Conservation (phyloP, 2,797 vertebrate species). For the Myotis myotis region DNA sequence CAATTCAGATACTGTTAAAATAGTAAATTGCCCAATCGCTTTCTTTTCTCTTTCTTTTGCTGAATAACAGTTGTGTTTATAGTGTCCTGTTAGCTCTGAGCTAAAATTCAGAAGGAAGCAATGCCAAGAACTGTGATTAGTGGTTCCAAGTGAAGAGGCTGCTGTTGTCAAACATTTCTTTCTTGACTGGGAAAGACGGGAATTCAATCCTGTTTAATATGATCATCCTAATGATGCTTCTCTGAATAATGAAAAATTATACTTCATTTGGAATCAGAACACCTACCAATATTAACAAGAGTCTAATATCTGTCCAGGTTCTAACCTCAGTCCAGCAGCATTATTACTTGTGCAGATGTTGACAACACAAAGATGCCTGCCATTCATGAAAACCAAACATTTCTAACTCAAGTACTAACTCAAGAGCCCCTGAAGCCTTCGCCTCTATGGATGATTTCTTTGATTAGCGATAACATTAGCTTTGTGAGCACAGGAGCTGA, state of each 20-base stretch:
- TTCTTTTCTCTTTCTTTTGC: background rate
- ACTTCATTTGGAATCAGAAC: background rate
- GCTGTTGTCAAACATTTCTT: background rate
- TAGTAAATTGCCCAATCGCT: background rate
- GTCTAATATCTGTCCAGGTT: background rate
- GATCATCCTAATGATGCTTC: background rate
- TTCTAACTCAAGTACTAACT: background rate
- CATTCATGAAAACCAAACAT: conserved; percentile 48
- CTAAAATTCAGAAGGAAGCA: conserved; percentile 43
- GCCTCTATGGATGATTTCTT: background rate
- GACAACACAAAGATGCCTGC: conserved; percentile 26
- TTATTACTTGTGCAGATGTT: background rate
- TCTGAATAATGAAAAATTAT: background rate
- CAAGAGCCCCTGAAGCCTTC: background rate
- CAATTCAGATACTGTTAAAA: background rate
- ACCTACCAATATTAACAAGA: background rate
- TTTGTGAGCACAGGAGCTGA: conserved; percentile 10
- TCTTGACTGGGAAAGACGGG: background rate
- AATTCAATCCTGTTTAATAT: background rate
- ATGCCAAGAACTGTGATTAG: background rate
- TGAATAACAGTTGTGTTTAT: background rate
- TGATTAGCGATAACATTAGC: background rate
- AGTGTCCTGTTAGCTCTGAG: background rate
- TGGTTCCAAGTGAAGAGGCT: background rate
- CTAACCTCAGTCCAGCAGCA: background rate